Conservation (phyloP, 2,113 vertebrate species). For the Herpetotheres cachinnans region DNA sequence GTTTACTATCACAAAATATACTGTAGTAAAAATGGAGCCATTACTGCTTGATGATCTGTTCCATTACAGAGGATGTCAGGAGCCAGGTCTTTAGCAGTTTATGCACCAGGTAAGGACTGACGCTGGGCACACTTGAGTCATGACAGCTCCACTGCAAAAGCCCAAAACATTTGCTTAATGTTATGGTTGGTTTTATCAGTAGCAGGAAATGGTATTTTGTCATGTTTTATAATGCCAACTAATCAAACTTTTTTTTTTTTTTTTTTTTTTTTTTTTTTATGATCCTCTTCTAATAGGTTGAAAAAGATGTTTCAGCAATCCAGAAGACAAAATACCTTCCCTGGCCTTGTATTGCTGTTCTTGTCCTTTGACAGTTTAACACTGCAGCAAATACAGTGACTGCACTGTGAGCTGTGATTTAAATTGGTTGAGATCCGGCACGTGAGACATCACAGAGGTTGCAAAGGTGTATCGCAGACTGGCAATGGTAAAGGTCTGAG, state of each 20-base stretch:
- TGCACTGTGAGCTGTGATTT: neutral
- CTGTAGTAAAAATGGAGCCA: neutral
- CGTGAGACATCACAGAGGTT: fast-evolving
- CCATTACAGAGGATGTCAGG: neutral
- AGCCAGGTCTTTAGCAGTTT: neutral
- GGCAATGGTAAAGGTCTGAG: neutral
- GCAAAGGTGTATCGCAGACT: neutral
- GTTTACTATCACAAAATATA: neutral
- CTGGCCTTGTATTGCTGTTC: neutral
- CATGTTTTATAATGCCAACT: neutral
- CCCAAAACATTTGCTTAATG: neutral
- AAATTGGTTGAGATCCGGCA: neutral
- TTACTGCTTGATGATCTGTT: neutral
- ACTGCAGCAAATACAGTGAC: neutral
- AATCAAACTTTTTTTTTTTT: neutral
- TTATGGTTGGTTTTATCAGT: neutral
- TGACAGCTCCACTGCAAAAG: neutral
- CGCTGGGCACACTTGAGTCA: neutral
- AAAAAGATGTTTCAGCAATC: neutral
- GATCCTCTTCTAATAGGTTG: neutral
- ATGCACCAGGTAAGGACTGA: neutral
- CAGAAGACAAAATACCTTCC: neutral
- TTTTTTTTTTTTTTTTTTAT: neutral
- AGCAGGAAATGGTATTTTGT: neutral
- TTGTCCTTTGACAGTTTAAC: neutral